Evolutionary conservation across 2,113 vertebrate genomes (phyloP).

Genomic region (Gambusia holbrooki): DNA sequence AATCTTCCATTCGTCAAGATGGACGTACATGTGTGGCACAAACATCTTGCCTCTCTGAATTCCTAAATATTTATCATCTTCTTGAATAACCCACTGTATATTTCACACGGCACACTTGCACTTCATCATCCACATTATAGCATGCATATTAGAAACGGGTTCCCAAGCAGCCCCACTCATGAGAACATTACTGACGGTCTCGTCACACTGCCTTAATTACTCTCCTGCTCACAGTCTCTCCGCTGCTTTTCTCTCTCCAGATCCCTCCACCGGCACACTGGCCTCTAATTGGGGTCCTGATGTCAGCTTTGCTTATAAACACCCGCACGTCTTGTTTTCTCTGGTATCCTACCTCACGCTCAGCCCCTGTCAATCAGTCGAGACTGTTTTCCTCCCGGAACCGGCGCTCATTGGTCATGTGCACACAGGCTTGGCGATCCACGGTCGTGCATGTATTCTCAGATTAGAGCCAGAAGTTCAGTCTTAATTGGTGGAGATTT

Average conservation of each 20-base stretch:
- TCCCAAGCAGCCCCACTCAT: neutral
- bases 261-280: conserved; percentile 33
- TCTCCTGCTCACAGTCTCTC: conserved; percentile 24
- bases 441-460: conserved; percentile 36
- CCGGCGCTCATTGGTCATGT: neutral
- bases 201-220: conserved; percentile 45
- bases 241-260: conserved; percentile 9
- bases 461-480: conserved; percentile 10
- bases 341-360: conserved; percentile 18
- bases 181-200: conserved; percentile 22
- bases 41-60: neutral
- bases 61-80: neutral
- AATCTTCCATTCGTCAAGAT: neutral
- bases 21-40: too few species aligned
- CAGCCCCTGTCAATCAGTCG: conserved; percentile 39
- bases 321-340: conserved; percentile 48
- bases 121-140: neutral
- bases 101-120: neutral
- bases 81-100: neutral
- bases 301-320: conserved; percentile 65
- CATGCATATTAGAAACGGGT: neutral
- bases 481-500: conserved; percentile 53
- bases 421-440: neutral
- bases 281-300: conserved; percentile 69
- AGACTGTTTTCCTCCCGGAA: conserved; percentile 14